phyloP scores from a whole-genome alignment of 1,140 invertebrate genomes.

The Aplysia californica region DNA sequence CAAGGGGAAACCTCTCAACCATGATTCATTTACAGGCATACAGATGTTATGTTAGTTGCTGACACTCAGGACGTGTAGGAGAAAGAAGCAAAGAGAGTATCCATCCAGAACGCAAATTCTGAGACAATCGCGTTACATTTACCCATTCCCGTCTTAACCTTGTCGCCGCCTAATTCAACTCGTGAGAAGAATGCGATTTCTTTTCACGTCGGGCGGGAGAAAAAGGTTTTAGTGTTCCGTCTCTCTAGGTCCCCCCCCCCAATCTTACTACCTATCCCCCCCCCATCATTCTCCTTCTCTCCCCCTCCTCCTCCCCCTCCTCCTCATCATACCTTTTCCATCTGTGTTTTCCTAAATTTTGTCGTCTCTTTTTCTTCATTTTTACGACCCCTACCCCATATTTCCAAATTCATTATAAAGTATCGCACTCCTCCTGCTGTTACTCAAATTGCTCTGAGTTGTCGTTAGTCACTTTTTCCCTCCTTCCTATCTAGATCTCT shows the following conservation, averaged over 20 bases:
- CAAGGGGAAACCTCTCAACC: too few species aligned
- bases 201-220: too few species aligned
- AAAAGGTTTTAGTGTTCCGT: too few species aligned
- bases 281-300: constrained; percentile 1
- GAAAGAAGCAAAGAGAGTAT: too few species aligned
- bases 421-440: neutral
- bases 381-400: neutral
- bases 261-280: neutral
- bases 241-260: neutral
- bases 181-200: too few species aligned
- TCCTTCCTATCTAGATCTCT: neutral
- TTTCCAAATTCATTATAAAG: neutral
- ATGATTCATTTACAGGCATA: too few species aligned
- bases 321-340: neutral
- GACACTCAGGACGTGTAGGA: too few species aligned
- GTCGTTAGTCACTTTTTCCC: neutral
- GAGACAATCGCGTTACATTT: too few species aligned
- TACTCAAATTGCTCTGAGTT: neutral
- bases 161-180: too few species aligned
- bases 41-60: too few species aligned
- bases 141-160: too few species aligned
- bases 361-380: neutral
- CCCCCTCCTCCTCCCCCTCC: neutral
- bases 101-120: too few species aligned
- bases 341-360: neutral